A percentile compares a stretch with the other conserved stretches of the same genome.
These are phyloP conservation scores for Pristionchus exspectatus DNA, from an alignment of 2,888 invertebrate species.

Conservation along the genomic window DNA sequence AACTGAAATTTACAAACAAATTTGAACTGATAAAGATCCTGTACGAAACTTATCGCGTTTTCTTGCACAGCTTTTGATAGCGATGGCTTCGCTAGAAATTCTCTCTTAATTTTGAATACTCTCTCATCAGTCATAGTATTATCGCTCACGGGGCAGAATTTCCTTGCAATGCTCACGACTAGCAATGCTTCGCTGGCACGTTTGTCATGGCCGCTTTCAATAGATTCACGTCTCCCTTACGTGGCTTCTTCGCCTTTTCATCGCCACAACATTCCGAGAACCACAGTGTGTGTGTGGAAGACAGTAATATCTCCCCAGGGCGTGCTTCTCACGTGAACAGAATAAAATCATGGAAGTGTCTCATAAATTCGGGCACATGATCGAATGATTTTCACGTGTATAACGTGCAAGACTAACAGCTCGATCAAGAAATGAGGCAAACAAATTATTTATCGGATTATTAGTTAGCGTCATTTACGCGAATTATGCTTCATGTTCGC, in stretches of 20 bases:
- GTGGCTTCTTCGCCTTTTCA: not conserved
- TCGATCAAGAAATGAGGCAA: not conserved
- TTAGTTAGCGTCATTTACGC: not conserved
- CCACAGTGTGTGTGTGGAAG: too few relatives aligned
- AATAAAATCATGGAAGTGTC: not conserved
- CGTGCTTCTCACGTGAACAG: not conserved
- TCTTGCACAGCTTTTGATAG: not conserved
- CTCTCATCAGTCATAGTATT: too few relatives aligned
- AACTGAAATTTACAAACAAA: too few relatives aligned
- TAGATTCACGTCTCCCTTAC: not conserved
- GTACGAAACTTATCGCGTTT: not conserved
- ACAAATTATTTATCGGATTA: conserved; percentile 20
- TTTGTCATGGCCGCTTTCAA: not conserved
- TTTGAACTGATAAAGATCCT: not conserved
- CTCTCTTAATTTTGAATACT: too few relatives aligned
- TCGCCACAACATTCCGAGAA: too few relatives aligned
- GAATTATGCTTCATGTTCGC: not conserved
- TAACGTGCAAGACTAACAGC: not conserved
- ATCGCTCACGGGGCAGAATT: not conserved
- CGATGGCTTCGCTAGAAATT: too few relatives aligned
- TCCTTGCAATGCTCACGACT: not conserved
- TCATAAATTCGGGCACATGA: not conserved
- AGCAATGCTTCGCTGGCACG: not conserved
- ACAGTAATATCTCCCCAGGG: too few relatives aligned
- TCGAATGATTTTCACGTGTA: not conserved